These are phyloP conservation scores for Vanacampus margaritifer DNA, from an alignment of 2,113 vertebrate genomes.

Conservation along the genomic window DNA sequence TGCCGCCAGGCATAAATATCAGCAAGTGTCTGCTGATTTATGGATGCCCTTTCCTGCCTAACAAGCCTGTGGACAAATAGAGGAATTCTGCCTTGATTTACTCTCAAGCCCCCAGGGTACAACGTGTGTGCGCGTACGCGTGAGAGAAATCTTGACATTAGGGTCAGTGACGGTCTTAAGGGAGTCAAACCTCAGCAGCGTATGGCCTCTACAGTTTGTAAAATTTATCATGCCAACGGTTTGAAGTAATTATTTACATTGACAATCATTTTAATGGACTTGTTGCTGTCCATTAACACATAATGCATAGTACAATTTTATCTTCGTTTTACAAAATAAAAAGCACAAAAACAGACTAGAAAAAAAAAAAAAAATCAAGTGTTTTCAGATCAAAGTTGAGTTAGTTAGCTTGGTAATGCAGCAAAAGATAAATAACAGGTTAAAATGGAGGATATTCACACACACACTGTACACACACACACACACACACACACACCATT, in stretches of 20 bases:
- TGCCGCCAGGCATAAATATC: slow-evolving; percentile 64
- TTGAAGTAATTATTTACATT: neutral
- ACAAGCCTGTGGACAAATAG: slow-evolving; percentile 66
- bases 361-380: too few relatives aligned
- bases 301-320: too few relatives aligned
- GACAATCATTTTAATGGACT: neutral
- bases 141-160: neutral
- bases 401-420: too few relatives aligned
- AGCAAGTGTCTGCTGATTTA: slow-evolving; percentile 66
- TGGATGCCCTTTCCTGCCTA: slow-evolving; percentile 60
- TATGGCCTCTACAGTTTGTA: neutral
- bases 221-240: neutral
- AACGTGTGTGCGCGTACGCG: slow-evolving; percentile 7
- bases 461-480: too few relatives aligned
- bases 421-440: too few relatives aligned
- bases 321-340: neutral
- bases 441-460: slow-evolving; percentile 77
- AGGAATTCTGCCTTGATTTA: slow-evolving; percentile 68
- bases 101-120: slow-evolving; percentile 27
- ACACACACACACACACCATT: too few relatives aligned
- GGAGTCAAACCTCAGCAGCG: neutral
- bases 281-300: too few relatives aligned
- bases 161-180: neutral
- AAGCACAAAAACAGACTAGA: neutral
- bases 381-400: too few relatives aligned